Base-by-base conservation (phyloP, 2,888 invertebrate species). In the Napeogenes inachia region DNA sequence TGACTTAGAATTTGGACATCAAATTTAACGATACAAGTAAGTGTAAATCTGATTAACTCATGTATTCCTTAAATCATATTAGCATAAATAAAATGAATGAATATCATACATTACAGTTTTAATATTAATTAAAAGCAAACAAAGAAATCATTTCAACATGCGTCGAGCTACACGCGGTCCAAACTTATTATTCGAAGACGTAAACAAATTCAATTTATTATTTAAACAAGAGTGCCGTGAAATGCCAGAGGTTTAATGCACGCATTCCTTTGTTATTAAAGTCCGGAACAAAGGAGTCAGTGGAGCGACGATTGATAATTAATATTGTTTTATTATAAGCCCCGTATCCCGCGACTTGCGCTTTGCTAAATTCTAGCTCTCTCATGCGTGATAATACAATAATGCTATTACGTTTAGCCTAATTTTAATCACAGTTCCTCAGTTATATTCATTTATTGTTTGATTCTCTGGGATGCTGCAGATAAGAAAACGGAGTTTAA, bases 301-400 rank as follows among this genome's bases (percentile, higher is more conserved):
- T 75, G 70, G 72, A 77, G 77, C 79, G 77, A 73, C 76, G 71
- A 78, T 78, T 78, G 78, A 83, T 87, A 83, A 84, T 85, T 85
- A 85, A 84, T 85, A 85, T 84, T 85, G 85, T 85, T 85, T 84
- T 84, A 84, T 85, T 84, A 84, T 85, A 83, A 85, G 82, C 82
- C 73, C 61, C 76, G 77, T 87, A 85, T 86, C 86, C 82, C 50
- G 50, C 50, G 67, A 71, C 73, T 79, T 77, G 71, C 76, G 71
- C 69, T 70, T 67, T 65, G 70, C 71, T 72, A 71, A 77, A 81
- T 78, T 74, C 76, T 72, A 68, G 75, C 66, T 71, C 84, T 80
- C 57, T 74, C 78, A 76, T 77, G 83, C 81, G 77, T 80, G 73
- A 62, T 78, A 79, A 84, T 79, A 73, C 80, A 73, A 74, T 82